Evolutionary conservation across 2,797 vertebrate genomes (phyloP), one percentile per base, ranked within the genome.

Genomic region (Cygnus olor): DNA sequence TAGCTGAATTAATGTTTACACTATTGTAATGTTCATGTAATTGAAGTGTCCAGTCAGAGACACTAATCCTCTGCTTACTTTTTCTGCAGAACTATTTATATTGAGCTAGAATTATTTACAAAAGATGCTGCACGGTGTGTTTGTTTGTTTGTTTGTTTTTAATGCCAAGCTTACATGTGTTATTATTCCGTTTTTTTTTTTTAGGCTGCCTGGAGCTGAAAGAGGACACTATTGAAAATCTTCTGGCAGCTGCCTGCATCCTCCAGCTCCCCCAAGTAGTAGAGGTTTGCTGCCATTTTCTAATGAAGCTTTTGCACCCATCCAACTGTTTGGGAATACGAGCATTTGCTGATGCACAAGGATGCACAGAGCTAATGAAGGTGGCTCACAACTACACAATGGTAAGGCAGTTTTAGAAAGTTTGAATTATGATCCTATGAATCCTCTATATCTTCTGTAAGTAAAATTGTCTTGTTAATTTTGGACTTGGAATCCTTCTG

Each of bases 301-400:
- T 98, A 30, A 98, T 98, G 98, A 98, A 98, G 81, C 98, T 98
- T 91, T 92, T 98, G 71, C 98, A 98, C 86, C 98, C 98, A 2
- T 98, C 98, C 44, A 98, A 98, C 91, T 98, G 98, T 78, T 89
- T 98, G 95, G 98, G 98, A 88, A 98, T 98, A 81, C 96, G 98
- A 74, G 98, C 98, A 8, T 98, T 98, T 85, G 98, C 98, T 76
- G 98, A 98, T 88, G 98, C 98, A 11, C 98, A 98, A 78, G 98
- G 98, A 44, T 98, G 98, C 82, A 97, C 97, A 66, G 98, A 98
- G 42, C 94, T 98, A 73, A 98, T 98, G 98, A 98, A 98, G 45
- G 98, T 98, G 95, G 98, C 98, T 68, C 98, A 98, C 92, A 98
- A 95, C 94, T 98, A 98, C 93, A 98, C 98, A 30, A 98, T 98